Evolutionary conservation across 2,113 vertebrate species (phyloP), one percentile per base, ranked within the genome.

Genomic region (Chlorodrepanis virens): DNA sequence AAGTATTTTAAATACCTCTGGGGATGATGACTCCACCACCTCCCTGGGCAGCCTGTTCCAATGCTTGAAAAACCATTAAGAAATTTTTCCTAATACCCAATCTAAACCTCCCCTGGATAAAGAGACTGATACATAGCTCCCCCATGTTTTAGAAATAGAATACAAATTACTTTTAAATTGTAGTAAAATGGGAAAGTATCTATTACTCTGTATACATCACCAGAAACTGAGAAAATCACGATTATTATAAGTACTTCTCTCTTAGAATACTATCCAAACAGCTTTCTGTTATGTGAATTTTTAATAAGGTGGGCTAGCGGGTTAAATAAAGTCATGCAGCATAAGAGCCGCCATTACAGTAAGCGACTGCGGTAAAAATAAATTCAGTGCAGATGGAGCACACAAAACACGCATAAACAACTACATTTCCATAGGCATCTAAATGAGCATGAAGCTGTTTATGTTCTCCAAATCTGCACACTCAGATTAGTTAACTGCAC

Each of bases 381-480:
- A 93, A 93, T 80, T 40, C 60, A 59, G 12, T 49, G 68, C 90
- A 94, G 82, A 93, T 83, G 89, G 50, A 40, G 67, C 16, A 80
- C 59, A 86, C 63, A 92, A 90, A 91, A 88, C n/a, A 86, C 6
- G 0, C 78, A 70, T 29, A 74, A 95, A 79, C 21, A 95, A 47
- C 20, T 83, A 0, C 50, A 90, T 86, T 91, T 95, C 63, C 47
- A 91, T 10, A 77, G 53, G 19, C 75, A 91, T 33, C 54, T 89
- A 94, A 95, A 40, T 63, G 33, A 95, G 84, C 84, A 96, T 90
- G 93, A 96, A 95, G 53, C 39, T 76, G 91, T 87, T 97, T 85
- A 93, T 5, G 5, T 82, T 91, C 84, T 76, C 74, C 61, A 91
- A 95, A 74, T 85, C 65, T 69, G 45, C 57, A 85, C 65, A 79